Percentiles rank a stretch among this genome's conserved stretches.
phyloP scores from a whole-genome alignment of 2,113 vertebrate species.

The Aleadryas rufinucha region DNA sequence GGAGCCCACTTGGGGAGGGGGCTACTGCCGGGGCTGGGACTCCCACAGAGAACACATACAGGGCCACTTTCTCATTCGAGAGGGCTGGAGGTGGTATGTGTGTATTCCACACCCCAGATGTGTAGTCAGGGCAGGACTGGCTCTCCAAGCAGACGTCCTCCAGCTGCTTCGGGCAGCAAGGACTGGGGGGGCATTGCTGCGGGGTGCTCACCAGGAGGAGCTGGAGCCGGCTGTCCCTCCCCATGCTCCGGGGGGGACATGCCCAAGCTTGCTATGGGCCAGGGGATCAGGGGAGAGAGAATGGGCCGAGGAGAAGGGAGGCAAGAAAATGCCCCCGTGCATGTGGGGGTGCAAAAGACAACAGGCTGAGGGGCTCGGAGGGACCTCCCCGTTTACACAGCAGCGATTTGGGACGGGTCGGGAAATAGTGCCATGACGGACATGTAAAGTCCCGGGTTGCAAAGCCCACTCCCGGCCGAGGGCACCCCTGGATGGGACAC shows the following conservation, averaged over 20 bases:
- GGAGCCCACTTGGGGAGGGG: not conserved
- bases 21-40: not conserved
- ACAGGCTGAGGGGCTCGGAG: fast-evolving
- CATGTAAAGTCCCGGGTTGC: fast-evolving
- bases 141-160: not conserved
- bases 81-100: not conserved
- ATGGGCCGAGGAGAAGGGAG: not conserved
- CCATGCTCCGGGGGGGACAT: fast-evolving
- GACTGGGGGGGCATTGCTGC: not conserved
- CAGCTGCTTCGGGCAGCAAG: not conserved
- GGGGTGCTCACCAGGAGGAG: not conserved
- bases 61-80: not conserved
- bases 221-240: not conserved
- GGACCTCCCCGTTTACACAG: not conserved
- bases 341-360: too few species aligned
- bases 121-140: not conserved
- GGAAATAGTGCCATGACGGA: not conserved
- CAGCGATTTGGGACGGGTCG: not conserved
- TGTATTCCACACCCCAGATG: not conserved
- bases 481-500: not conserved
- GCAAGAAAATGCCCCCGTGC: fast-evolving
- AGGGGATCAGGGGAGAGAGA: not conserved
- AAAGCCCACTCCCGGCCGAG: not conserved
- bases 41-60: too few species aligned
- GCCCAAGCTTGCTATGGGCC: not conserved